Conservation (phyloP, 1,140 invertebrate genomes). For the Chironomus tepperi region DNA sequence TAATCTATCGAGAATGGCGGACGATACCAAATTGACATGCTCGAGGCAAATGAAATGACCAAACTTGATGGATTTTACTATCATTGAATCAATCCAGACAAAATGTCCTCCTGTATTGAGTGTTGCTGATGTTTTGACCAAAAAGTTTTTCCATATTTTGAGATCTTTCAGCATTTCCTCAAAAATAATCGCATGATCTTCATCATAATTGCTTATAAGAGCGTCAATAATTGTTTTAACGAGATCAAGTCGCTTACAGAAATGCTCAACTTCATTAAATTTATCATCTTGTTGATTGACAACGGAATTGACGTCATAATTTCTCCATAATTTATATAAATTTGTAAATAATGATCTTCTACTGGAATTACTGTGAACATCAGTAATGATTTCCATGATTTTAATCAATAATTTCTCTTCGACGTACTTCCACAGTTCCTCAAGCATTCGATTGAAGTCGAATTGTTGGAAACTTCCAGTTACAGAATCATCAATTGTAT, state of each 20-base stretch:
- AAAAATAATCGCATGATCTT: neutral
- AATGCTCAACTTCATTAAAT: neutral
- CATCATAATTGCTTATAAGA: neutral
- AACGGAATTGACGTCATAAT: constrained; percentile 30
- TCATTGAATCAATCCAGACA: constrained; percentile 93
- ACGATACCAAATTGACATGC: constrained; percentile 94
- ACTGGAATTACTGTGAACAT: constrained; percentile 33
- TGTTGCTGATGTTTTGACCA: constrained; percentile 37
- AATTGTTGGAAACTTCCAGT: constrained; percentile 40
- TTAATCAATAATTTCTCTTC: constrained; percentile 38
- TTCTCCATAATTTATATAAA: constrained; percentile 33
- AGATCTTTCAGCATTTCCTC: constrained; percentile 32
- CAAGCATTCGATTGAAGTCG: constrained; percentile 62
- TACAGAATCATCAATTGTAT: constrained; percentile 39
- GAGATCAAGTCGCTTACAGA: neutral
- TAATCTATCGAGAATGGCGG: constrained; percentile 91
- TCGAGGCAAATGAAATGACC: constrained; percentile 53
- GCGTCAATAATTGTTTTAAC: neutral
- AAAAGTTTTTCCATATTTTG: constrained; percentile 43
- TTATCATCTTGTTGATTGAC: neutral
- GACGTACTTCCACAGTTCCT: constrained; percentile 45
- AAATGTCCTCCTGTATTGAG: constrained; percentile 79
- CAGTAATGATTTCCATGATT: neutral
- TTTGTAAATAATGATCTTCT: constrained; percentile 24
- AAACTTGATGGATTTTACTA: constrained; percentile 57